phyloP scores from a whole-genome alignment of 1,140 invertebrate species.

The Bicyclus anynana region DNA sequence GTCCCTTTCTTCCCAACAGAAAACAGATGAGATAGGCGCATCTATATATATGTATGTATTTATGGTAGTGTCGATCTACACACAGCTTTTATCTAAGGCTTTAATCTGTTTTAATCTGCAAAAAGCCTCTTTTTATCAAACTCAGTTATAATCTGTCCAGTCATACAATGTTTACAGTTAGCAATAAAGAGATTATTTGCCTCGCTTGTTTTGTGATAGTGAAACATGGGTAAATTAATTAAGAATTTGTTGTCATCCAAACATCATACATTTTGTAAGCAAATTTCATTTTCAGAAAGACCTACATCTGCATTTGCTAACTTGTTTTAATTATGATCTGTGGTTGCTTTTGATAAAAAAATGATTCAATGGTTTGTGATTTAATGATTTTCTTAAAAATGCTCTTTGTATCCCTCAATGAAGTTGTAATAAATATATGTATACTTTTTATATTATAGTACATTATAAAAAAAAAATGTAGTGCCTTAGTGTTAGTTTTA shows the following conservation, averaged over 20 bases:
- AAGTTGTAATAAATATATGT: no score
- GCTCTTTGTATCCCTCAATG: no score
- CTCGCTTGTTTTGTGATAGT: constrained; percentile 19
- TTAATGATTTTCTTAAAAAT: no score
- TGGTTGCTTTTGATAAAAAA: no score
- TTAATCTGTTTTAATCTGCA: constrained; percentile 45
- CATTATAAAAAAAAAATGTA: no score
- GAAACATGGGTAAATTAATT: not conserved
- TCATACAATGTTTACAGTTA: constrained; percentile 41
- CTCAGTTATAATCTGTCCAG: constrained; percentile 40
- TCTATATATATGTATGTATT: constrained; percentile 20
- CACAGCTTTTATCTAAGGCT: constrained; percentile 29
- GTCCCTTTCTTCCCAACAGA: constrained; percentile 17
- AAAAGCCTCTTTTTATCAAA: constrained; percentile 43
- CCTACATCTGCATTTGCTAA: no score
- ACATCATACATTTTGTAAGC: no score
- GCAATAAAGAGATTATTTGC: constrained; percentile 22
- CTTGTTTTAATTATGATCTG: no score
- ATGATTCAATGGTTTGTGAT: no score
- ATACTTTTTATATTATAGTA: no score
- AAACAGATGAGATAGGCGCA: constrained; percentile 34
- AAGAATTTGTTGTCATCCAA: not conserved
- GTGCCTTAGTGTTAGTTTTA: no score
- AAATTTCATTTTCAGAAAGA: no score
- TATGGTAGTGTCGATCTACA: constrained; percentile 31